A percentile compares a stretch with the other conserved stretches of the same genome.
These are phyloP conservation scores for Eristalinus sepulchralis DNA, from an alignment of 2,888 invertebrate species.

Conservation along the genomic window DNA sequence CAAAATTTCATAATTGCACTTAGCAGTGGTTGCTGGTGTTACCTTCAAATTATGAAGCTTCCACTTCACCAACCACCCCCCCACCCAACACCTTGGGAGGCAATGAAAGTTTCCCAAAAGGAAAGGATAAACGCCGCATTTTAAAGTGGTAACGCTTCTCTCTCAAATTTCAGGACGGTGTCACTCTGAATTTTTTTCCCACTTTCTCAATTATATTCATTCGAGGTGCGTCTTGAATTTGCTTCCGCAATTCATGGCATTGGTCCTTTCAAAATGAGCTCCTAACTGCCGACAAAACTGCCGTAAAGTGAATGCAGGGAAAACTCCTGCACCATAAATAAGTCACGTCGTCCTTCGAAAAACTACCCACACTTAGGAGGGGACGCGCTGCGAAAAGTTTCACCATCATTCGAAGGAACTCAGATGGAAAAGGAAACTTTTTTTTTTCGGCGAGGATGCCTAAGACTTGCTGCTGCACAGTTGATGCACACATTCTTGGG, in stretches of 20 bases:
- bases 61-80: too few species aligned
- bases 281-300: constrained; percentile 25
- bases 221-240: constrained; percentile 30
- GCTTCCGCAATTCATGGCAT: not conserved
- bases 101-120: too few species aligned
- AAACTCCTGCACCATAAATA: constrained; percentile 53
- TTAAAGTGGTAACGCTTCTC: too few species aligned
- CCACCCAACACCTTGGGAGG: too few species aligned
- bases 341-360: constrained; percentile 70
- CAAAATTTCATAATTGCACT: too few species aligned
- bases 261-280: not conserved
- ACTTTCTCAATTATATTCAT: constrained; percentile 17
- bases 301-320: constrained; percentile 13
- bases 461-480: constrained; percentile 46
- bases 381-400: constrained; percentile 43
- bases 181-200: too few species aligned
- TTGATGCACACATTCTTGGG: constrained; percentile 58
- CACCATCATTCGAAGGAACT: constrained; percentile 53
- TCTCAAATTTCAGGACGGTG: too few species aligned
- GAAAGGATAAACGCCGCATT: too few species aligned
- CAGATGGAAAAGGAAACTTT: constrained; percentile 49
- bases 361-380: constrained; percentile 65
- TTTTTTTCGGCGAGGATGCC: not conserved
- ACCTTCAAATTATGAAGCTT: too few species aligned
- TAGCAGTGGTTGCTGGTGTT: too few species aligned